Percentiles rank a stretch among this genome's conserved stretches.
Evolutionary conservation across 2,888 invertebrate species (phyloP).

Genomic region (Luperina testacea): DNA sequence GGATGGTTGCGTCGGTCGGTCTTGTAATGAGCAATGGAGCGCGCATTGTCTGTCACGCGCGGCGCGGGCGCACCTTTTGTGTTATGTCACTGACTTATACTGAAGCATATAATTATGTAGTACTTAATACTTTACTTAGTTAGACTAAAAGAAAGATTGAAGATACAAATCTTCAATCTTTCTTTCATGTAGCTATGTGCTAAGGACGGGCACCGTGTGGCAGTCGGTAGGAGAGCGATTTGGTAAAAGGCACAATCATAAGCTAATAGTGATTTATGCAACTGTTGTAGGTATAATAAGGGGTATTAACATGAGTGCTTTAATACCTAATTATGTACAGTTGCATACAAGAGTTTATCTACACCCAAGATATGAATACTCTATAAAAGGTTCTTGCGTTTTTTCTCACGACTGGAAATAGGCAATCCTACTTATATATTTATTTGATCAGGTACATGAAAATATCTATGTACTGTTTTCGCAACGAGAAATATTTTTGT

Average conservation of each 20-base stretch:
- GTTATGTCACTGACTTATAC: constrained; percentile 34
- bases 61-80: constrained; percentile 39
- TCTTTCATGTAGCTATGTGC: not conserved
- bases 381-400: no score
- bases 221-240: not conserved
- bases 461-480: no score
- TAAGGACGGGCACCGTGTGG: not conserved
- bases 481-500: no score
- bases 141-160: no score
- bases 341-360: no score
- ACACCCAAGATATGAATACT: no score
- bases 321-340: no score
- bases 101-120: not conserved
- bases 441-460: not conserved
- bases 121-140: not conserved
- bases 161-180: not conserved
- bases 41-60: constrained; percentile 35
- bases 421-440: no score
- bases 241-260: not conserved
- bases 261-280: no score
- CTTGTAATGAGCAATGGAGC: constrained; percentile 41
- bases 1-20: constrained; percentile 20
- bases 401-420: no score
- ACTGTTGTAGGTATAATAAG: no score
- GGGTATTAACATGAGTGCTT: no score